These are phyloP conservation scores for Pachyrhynchus sulphureomaculatus DNA, from an alignment of 1,140 invertebrate genomes.

Conservation along the genomic window DNA sequence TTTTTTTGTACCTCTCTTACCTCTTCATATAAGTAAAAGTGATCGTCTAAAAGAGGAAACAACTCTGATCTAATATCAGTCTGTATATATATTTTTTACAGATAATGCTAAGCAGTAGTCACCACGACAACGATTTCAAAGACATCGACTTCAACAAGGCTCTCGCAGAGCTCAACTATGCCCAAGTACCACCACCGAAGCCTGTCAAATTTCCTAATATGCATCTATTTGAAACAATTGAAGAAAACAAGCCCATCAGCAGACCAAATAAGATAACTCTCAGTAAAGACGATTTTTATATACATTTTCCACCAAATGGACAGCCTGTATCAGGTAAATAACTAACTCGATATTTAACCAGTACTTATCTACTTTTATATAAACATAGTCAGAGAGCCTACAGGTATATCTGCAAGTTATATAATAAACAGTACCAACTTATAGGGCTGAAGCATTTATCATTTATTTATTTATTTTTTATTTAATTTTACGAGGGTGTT, in stretches of 20 bases:
- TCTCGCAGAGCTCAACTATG: slow-evolving; percentile 40
- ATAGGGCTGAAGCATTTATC: background rate
- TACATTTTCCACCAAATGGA: slow-evolving; percentile 57
- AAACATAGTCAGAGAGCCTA: background rate
- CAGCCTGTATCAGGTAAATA: slow-evolving; percentile 52
- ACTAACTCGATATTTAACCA: too few relatives aligned
- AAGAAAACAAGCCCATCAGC: slow-evolving; percentile 39
- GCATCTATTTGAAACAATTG: slow-evolving; percentile 38
- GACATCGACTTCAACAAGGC: slow-evolving; percentile 40
- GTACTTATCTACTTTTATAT: background rate
- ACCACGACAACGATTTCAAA: slow-evolving; percentile 40
- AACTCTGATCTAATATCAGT: background rate
- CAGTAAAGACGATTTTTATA: slow-evolving; percentile 51
- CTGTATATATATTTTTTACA: slow-evolving; percentile 15
- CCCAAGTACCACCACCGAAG: slow-evolving; percentile 44
- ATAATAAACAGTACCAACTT: background rate
- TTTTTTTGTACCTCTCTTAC: too few relatives aligned
- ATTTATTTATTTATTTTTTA: too few relatives aligned
- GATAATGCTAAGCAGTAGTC: slow-evolving; percentile 38
- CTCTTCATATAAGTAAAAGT: too few relatives aligned
- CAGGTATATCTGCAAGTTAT: background rate
- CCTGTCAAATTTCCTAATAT: slow-evolving; percentile 38
- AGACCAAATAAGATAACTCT: slow-evolving; percentile 26
- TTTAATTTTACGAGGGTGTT: too few relatives aligned
- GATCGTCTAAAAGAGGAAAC: background rate